A percentile compares a stretch with the other conserved stretches of the same genome.
Evolutionary conservation across 2,113 vertebrate species (phyloP).

Genomic region (Pimephales promelas): DNA sequence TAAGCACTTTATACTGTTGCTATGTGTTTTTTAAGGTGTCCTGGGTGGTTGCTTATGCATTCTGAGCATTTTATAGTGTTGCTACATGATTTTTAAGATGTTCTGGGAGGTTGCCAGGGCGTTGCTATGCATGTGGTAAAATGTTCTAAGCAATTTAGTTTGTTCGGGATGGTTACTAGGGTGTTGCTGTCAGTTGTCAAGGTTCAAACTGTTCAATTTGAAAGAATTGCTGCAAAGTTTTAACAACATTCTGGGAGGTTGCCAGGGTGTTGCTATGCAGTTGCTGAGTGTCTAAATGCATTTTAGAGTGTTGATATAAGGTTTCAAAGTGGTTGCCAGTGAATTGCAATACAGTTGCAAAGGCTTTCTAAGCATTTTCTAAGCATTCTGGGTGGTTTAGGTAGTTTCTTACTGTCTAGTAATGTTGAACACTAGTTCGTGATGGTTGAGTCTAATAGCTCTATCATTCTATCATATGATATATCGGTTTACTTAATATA

Average conservation of each 20-base stretch:
- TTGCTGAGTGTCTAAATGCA: not conserved
- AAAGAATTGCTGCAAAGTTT: not conserved
- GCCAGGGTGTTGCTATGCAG: not conserved
- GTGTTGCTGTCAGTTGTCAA: not conserved
- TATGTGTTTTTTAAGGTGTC: not conserved
- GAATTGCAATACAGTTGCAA: not conserved
- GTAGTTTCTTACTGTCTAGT: not conserved
- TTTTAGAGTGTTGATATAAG: not conserved
- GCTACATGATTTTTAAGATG: not conserved
- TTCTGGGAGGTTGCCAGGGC: not conserved
- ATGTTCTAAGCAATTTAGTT: too few relatives aligned
- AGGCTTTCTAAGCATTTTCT: not conserved
- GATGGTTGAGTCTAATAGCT: not conserved
- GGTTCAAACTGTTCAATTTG: too few relatives aligned
- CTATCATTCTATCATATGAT: not conserved
- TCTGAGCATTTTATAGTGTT: not conserved
- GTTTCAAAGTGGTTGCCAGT: not conserved
- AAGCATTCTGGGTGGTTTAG: not conserved
- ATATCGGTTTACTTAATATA: conserved; percentile 6
- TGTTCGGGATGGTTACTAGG: not conserved
- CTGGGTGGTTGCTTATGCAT: not conserved
- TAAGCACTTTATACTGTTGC: not conserved
- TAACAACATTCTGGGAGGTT: not conserved
- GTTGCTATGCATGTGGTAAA: not conserved
- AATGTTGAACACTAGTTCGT: not conserved